Percentiles rank a stretch among this genome's conserved stretches.
These are phyloP conservation scores for Zaprionus camerounensis DNA, from an alignment of 1,140 invertebrate genomes.

Conservation along the genomic window DNA sequence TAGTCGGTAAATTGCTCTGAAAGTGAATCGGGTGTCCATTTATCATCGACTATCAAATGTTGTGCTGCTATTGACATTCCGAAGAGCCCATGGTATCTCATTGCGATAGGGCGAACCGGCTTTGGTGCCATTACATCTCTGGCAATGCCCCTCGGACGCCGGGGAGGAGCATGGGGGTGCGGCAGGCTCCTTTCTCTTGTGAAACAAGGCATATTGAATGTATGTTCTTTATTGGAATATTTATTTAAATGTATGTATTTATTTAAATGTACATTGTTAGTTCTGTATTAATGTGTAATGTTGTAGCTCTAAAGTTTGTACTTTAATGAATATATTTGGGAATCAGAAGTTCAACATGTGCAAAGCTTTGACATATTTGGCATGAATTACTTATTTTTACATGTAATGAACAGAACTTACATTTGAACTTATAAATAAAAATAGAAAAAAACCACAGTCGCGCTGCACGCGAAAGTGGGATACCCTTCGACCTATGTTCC, in stretches of 20 bases:
- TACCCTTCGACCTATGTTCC: no score
- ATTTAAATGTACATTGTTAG: constrained; percentile 38
- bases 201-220: constrained; percentile 36
- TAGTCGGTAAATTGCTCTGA: constrained; percentile 68
- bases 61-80: constrained; percentile 61
- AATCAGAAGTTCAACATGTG: not conserved
- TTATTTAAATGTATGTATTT: constrained; percentile 23
- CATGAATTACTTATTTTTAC: not conserved
- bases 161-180: not conserved
- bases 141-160: not conserved
- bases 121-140: constrained; percentile 58
- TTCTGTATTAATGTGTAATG: not conserved
- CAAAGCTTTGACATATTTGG: not conserved
- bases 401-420: not conserved
- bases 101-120: constrained; percentile 69
- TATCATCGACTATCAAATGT: constrained; percentile 70
- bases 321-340: not conserved
- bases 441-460: no score
- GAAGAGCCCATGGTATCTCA: constrained; percentile 72
- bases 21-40: constrained; percentile 69
- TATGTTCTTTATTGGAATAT: not conserved
- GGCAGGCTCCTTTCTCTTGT: not conserved
- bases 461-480: no score
- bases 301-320: not conserved
- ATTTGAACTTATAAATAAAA: no score